A percentile compares a stretch with the other conserved stretches of the same genome.
Evolutionary conservation across 2,113 vertebrate genomes (phyloP).

Genomic region (Mobula hypostoma): DNA sequence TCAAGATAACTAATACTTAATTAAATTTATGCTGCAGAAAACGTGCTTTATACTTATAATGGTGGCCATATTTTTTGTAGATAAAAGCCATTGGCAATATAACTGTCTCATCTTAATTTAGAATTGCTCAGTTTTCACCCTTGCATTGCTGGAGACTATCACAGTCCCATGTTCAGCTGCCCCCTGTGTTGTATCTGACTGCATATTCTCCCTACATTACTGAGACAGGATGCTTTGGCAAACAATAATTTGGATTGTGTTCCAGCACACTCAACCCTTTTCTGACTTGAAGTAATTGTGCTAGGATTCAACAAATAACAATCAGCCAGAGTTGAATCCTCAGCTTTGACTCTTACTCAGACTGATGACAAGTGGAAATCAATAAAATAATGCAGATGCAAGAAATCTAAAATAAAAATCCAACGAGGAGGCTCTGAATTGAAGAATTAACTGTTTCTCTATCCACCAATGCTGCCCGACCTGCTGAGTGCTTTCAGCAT

Average conservation of each 20-base stretch:
- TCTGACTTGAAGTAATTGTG: background rate
- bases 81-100: background rate
- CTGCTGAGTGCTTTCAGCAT: too few species aligned
- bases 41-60: background rate
- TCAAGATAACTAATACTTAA: slow-evolving; percentile 10
- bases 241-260: background rate
- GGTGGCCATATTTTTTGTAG: background rate
- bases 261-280: background rate
- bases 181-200: background rate
- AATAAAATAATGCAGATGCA: too few species aligned
- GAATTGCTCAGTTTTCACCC: background rate
- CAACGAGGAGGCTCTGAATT: too few species aligned
- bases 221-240: background rate
- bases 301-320: background rate
- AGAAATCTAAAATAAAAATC: too few species aligned
- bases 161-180: too few species aligned
- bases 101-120: background rate
- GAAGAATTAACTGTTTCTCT: too few species aligned
- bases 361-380: too few species aligned
- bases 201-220: too few species aligned
- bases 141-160: background rate
- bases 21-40: background rate
- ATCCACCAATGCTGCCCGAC: too few species aligned
- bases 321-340: background rate
- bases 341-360: background rate